These are phyloP conservation scores for Heliornis fulica DNA, from an alignment of 2,113 vertebrate species.

Conservation along the genomic window DNA sequence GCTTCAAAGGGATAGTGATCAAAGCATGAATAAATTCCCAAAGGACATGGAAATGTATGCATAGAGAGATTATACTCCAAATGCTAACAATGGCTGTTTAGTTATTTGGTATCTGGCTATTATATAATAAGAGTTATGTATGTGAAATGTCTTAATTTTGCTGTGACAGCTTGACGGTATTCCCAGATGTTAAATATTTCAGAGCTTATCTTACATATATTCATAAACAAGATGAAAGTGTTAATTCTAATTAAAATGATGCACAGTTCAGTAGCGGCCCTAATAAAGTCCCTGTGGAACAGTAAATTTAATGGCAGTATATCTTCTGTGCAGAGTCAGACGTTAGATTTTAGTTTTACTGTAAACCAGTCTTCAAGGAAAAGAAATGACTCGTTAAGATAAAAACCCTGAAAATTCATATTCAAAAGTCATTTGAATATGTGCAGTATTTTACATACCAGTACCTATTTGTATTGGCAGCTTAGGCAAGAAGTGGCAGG, in stretches of 20 bases:
- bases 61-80: constrained; percentile 68
- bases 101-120: constrained; percentile 72
- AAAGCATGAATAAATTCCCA: constrained; percentile 84
- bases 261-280: constrained; percentile 20
- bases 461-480: background rate
- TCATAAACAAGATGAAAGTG: constrained; percentile 68
- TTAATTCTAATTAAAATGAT: constrained; percentile 76
- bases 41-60: constrained; percentile 71
- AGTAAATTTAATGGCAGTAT: constrained; percentile 25
- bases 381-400: background rate
- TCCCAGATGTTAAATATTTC: constrained; percentile 66
- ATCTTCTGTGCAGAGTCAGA: background rate
- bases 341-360: background rate
- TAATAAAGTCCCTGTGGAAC: constrained; percentile 49
- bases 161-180: constrained; percentile 58
- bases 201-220: constrained; percentile 57
- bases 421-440: background rate
- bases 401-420: background rate
- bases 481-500: background rate
- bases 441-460: background rate
- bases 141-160: constrained; percentile 70
- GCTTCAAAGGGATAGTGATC: constrained; percentile 86
- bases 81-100: constrained; percentile 79
- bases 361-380: background rate
- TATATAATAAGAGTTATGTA: constrained; percentile 49